Conservation (phyloP, 2,113 vertebrate species). For the Gopherus evgoodei region DNA sequence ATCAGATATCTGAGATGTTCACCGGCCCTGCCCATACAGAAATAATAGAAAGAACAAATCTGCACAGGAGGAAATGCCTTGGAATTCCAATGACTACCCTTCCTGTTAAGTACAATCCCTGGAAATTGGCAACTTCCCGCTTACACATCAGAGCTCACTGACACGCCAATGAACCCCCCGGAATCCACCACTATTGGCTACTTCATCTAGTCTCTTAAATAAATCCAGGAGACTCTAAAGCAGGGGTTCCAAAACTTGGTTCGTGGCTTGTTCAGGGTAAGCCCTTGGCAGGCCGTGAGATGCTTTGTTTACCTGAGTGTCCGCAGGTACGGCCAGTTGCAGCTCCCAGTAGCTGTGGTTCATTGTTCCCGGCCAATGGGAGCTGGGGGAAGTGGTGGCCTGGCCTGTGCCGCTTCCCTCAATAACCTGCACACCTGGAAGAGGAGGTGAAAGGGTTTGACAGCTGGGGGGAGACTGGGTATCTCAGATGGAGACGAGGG, state of each 20-base stretch:
- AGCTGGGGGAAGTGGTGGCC: too few species aligned
- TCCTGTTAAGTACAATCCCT: slow-evolving; percentile 74
- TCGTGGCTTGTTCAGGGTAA: too few species aligned
- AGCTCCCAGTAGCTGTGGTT: too few species aligned
- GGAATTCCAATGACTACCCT: slow-evolving; percentile 63
- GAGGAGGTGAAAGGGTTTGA: neutral
- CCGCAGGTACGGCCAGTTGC: too few species aligned
- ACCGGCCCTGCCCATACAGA: slow-evolving; percentile 58
- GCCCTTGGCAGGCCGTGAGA: too few species aligned
- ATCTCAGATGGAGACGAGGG: neutral
- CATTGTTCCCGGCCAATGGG: too few species aligned
- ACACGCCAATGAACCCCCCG: slow-evolving; percentile 32
- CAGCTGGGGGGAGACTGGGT: neutral
- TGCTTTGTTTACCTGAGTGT: too few species aligned
- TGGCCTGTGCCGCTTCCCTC: neutral
- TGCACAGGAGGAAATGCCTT: slow-evolving; percentile 56
- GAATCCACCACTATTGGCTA: slow-evolving; percentile 30
- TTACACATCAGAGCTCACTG: slow-evolving; percentile 57
- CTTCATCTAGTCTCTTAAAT: neutral
- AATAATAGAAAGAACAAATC: slow-evolving; percentile 64
- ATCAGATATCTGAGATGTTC: slow-evolving; percentile 60
- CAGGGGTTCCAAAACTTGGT: neutral
- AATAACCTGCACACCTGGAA: neutral
- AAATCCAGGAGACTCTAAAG: neutral
- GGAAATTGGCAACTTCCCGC: slow-evolving; percentile 77